Evolutionary conservation across 2,113 vertebrate genomes (phyloP), one percentile per base, ranked within the genome.

Genomic region (Agapornis roseicollis): DNA sequence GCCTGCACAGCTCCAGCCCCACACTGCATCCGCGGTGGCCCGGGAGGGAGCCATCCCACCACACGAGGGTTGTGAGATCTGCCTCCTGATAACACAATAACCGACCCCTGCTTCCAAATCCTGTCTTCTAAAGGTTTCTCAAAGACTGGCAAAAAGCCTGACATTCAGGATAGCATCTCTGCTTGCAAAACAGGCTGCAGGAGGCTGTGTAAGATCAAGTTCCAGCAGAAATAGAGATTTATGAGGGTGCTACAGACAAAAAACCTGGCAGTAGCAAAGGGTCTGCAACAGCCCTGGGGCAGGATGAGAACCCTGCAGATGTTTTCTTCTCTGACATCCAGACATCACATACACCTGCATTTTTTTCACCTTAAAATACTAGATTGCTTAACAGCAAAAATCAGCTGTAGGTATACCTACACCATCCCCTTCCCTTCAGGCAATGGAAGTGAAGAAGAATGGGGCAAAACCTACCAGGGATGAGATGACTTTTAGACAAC

Each of bases 41-140:
- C 1, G 0, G 18, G 56, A 84, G 14, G 53, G 27, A 61, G 66
- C 44, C 0, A 1, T 41, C 44, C 71, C 69, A 23, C 3, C 0
- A 0, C 56, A 11, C 39, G 13, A 41, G 10, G 25, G 17, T 66
- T 69, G 14, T 13, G 14, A 88, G 24, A 66, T 47, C 46, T 18
- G 12, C 20, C 37, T 58, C 49, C 35, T n/a, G 55, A 41, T 11
- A 78, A 12, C 5, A 56, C 33, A 52, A 39, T 4, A 76, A 68
- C 42, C 2, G 0, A 55, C 5, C 19, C 16, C 41, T 56, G 13
- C 24, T 78, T 63, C 29, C 33, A 70, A 52, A n/a, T 23, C 33
- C 41, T 47, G 18, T 1, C 8, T 65, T 25, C 42, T 60, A 50
- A 91, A 5, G 28, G 49, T 24, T 80, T 73, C 73, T 60, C 37